phyloP scores from a whole-genome alignment of 2,113 vertebrate species.

The Podocnemis expansa region DNA sequence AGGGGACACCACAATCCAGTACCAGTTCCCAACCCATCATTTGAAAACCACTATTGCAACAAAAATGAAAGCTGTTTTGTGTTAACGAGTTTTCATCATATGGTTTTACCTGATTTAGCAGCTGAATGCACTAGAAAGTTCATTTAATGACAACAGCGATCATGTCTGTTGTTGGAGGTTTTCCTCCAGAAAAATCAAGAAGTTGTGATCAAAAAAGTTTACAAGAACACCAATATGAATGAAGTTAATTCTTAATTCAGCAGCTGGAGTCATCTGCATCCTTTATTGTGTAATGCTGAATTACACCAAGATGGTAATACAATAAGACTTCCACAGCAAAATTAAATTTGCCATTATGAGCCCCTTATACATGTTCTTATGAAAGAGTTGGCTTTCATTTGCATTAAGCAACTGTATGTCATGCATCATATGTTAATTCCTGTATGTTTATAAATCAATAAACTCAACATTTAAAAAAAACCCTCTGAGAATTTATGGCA shows the following conservation, averaged over 20 bases:
- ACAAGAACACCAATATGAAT: accelerated
- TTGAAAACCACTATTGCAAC: no score
- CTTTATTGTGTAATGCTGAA: background rate
- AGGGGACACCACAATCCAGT: no score
- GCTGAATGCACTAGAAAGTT: accelerated
- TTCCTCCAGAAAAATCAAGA: background rate
- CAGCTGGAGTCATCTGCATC: background rate
- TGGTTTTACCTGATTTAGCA: background rate
- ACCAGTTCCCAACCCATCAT: no score
- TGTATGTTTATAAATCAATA: conserved; percentile 66
- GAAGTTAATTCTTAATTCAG: background rate
- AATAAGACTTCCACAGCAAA: conserved; percentile 2
- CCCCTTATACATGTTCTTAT: background rate
- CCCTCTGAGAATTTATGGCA: conserved; percentile 66
- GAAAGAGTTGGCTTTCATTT: conserved; percentile 15
- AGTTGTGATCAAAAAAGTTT: background rate
- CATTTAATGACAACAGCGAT: accelerated
- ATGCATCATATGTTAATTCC: conserved; percentile 10
- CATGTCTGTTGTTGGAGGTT: accelerated
- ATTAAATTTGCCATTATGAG: conserved; percentile 39
- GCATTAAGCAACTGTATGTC: background rate
- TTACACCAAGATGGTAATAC: background rate
- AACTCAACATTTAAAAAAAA: conserved; percentile 60
- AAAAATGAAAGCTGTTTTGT: accelerated
- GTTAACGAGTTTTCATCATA: accelerated